Evolutionary conservation across 2,797 vertebrate genomes (phyloP).

Genomic region (Sebastes diploproa): DNA sequence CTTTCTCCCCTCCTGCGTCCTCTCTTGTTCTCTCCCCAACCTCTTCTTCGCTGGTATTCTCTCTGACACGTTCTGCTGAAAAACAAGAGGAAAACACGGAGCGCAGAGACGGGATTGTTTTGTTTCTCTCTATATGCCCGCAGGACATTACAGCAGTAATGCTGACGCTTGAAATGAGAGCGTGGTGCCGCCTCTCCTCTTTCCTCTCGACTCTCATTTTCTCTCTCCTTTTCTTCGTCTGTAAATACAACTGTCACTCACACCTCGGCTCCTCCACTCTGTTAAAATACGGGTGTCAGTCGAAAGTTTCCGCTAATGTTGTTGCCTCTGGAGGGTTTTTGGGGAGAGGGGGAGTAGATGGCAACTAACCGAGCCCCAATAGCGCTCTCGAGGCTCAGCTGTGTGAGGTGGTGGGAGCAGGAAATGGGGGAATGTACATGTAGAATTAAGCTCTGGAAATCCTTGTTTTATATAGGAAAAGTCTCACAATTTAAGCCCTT

Average conservation of each 20-base stretch:
- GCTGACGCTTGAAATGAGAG: constrained; percentile 33
- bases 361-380: constrained; percentile 3
- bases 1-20: constrained; percentile 1
- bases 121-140: constrained; percentile 18
- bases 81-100: constrained; percentile 1
- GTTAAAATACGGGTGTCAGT: constrained; percentile 4
- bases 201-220: constrained; percentile 11
- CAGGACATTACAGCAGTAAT: constrained; percentile 38
- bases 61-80: constrained; percentile 15
- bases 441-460: neutral
- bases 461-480: neutral
- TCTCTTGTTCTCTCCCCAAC: neutral
- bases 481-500: neutral
- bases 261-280: neutral
- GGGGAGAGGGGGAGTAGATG: neutral
- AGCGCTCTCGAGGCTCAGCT: neutral
- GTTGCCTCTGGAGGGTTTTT: constrained; percentile 23
- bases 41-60: constrained; percentile 1
- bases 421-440: neutral
- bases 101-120: constrained; percentile 15
- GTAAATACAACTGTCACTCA: constrained; percentile 40
- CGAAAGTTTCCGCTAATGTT: neutral
- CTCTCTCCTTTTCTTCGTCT: neutral
- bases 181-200: neutral
- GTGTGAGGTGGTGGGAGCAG: neutral